A percentile compares a stretch with the other conserved stretches of the same genome.
Conservation (phyloP, 1,140 invertebrate genomes). For the Vollenhovia emeryi region DNA sequence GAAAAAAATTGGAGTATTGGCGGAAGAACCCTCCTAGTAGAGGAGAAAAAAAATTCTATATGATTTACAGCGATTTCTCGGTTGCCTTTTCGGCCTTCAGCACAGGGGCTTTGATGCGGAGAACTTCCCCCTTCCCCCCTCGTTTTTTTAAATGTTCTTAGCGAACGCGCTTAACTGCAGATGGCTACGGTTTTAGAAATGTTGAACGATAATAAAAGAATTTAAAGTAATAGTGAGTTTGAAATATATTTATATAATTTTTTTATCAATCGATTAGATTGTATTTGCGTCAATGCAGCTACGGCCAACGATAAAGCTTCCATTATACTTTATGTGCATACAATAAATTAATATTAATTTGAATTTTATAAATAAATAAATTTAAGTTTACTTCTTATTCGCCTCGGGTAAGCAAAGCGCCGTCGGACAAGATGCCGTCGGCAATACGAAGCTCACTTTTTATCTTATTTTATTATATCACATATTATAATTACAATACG, state of each 20-base stretch:
- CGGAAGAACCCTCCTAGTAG: constrained; percentile 79
- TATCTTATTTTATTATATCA: neutral
- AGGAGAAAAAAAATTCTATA: constrained; percentile 57
- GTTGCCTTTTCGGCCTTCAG: constrained; percentile 62
- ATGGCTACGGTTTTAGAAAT: neutral
- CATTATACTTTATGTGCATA: neutral
- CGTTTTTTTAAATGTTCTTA: neutral
- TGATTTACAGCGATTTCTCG: constrained; percentile 41
- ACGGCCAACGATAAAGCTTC: neutral
- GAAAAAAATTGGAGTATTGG: constrained; percentile 85
- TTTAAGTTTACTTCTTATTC: neutral
- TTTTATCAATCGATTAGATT: neutral
- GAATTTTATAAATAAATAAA: constrained; percentile 9
- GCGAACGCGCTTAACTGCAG: neutral
- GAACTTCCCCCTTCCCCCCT: neutral
- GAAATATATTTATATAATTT: neutral
- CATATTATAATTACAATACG: neutral
- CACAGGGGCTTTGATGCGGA: neutral
- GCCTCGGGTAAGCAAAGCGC: neutral
- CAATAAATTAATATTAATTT: neutral
- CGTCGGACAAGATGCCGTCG: neutral
- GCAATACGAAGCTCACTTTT: neutral
- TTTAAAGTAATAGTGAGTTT: neutral
- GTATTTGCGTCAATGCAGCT: neutral
- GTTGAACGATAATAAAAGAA: neutral